Evolutionary conservation across 2,797 vertebrate genomes (phyloP).

Genomic region (Mormyrops boulengeri): DNA sequence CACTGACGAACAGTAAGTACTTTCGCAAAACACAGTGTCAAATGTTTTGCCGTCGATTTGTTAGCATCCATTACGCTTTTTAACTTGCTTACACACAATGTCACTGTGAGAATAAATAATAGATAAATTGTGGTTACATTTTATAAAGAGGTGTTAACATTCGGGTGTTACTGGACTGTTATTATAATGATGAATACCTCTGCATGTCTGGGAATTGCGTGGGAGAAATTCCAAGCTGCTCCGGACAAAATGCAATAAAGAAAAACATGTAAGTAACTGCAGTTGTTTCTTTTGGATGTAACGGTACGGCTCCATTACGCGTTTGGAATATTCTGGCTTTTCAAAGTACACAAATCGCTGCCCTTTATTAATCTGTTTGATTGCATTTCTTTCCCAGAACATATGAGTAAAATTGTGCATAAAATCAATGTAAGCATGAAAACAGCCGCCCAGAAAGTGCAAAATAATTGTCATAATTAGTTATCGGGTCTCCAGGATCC

Average conservation of each 20-base stretch:
- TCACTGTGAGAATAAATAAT: neutral
- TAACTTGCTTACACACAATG: neutral
- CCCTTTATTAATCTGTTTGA: neutral
- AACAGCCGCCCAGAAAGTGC: neutral
- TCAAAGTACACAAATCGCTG: neutral
- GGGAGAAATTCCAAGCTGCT: neutral
- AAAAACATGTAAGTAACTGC: neutral
- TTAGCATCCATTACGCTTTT: neutral
- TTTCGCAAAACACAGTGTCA: neutral
- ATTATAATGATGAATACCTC: neutral
- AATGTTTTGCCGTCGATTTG: neutral
- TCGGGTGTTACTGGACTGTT: neutral
- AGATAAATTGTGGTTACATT: neutral
- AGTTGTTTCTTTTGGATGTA: neutral
- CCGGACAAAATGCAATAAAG: neutral
- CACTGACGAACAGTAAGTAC: neutral
- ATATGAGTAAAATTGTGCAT: neutral
- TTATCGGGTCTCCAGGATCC: neutral
- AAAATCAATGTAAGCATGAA: neutral
- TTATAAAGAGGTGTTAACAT: conserved; percentile 5
- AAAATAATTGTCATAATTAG: neutral
- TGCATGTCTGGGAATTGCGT: neutral
- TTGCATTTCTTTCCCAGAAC: neutral
- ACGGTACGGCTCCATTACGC: neutral
- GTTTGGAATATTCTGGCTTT: neutral